Evolutionary conservation across 2,113 vertebrate species (phyloP).

Genomic region (Proterorhinus semilunaris): DNA sequence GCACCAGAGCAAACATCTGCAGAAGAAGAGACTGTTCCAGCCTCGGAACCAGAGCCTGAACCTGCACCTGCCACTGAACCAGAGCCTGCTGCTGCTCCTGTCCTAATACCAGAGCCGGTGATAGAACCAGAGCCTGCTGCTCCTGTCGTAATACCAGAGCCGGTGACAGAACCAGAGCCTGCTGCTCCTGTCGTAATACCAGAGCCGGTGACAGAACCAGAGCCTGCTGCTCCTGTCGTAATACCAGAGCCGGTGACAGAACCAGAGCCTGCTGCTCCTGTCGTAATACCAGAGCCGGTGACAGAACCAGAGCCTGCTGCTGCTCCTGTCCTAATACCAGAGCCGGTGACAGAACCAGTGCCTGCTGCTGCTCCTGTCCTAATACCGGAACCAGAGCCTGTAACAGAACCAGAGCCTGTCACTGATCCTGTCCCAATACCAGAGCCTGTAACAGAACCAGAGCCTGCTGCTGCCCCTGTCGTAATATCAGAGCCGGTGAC

Average conservation of each 20-base stretch:
- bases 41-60: neutral
- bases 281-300: neutral
- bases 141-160: neutral
- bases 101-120: neutral
- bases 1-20: neutral
- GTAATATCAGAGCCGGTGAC: neutral
- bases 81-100: conserved; percentile 3
- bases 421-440: neutral
- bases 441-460: conserved; percentile 18
- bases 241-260: conserved; percentile 9
- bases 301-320: conserved; percentile 3
- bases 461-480: neutral
- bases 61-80: neutral
- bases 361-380: conserved; percentile 10
- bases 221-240: neutral
- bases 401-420: conserved; percentile 21
- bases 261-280: neutral
- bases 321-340: neutral
- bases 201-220: neutral
- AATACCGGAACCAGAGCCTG: neutral
- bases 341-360: conserved; percentile 2
- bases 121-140: neutral
- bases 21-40: conserved; percentile 8
- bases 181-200: neutral
- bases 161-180: conserved; percentile 8